phyloP scores from a whole-genome alignment of 2,113 vertebrate genomes.

The Sciurus niger region DNA sequence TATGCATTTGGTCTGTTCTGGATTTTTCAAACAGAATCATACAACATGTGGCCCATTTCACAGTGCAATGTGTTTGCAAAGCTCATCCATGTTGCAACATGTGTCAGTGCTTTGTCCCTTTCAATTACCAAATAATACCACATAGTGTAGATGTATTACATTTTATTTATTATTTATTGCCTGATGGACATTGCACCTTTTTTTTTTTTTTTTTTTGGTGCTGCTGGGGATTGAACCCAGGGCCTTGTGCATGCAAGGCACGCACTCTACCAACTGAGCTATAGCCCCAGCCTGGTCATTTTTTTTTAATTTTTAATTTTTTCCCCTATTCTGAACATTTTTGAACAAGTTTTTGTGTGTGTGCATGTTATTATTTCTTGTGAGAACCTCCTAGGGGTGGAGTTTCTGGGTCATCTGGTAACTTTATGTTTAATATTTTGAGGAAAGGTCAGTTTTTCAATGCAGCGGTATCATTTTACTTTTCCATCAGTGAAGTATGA shows the following conservation, averaged over 20 bases:
- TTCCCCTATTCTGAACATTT: neutral
- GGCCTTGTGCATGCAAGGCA: no score
- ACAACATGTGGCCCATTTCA: neutral
- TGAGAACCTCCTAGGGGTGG: neutral
- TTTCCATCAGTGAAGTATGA: neutral
- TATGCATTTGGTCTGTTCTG: neutral
- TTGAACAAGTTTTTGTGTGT: neutral
- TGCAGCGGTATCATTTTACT: neutral
- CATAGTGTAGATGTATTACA: neutral
- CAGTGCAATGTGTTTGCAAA: neutral
- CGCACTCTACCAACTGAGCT: no score
- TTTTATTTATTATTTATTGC: neutral
- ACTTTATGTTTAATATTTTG: neutral
- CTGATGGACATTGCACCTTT: neutral
- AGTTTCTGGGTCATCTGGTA: neutral
- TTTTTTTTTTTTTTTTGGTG: neutral
- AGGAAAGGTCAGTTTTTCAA: conserved; percentile 47
- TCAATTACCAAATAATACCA: neutral
- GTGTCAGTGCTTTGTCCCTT: neutral
- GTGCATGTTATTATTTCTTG: neutral
- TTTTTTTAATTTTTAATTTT: no score
- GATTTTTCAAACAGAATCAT: neutral
- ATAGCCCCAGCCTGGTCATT: no score
- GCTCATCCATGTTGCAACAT: neutral
- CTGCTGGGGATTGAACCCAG: no score